Conservation (phyloP, 2,797 vertebrate genomes). For the Ptychadena robeensis region DNA sequence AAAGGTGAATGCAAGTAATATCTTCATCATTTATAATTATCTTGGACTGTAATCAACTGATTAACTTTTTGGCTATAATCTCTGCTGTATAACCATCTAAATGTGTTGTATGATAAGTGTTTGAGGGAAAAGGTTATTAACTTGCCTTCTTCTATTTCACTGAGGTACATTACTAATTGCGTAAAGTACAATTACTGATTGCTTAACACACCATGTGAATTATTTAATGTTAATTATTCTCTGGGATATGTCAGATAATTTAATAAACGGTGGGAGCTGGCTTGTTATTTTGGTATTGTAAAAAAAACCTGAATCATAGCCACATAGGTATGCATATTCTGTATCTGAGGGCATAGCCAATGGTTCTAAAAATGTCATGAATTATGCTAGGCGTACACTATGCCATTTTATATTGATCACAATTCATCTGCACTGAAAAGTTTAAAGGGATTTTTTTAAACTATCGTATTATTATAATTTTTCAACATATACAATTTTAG, state of each 20-base stretch:
- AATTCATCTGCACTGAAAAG: too few relatives aligned
- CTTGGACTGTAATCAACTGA: slow-evolving; percentile 24
- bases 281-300: neutral
- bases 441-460: too few relatives aligned
- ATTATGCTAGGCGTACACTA: too few relatives aligned
- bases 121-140: neutral
- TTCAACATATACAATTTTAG: too few relatives aligned
- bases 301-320: neutral
- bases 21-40: slow-evolving; percentile 4
- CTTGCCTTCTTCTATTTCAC: neutral
- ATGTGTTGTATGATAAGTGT: slow-evolving; percentile 11
- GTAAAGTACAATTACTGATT: neutral
- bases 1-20: neutral
- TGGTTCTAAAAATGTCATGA: too few relatives aligned
- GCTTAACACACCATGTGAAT: neutral
- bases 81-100: slow-evolving; percentile 6
- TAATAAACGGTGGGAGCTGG: neutral
- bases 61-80: slow-evolving; percentile 36
- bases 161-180: neutral
- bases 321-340: neutral
- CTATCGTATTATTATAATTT: too few relatives aligned
- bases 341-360: too few relatives aligned
- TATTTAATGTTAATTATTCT: slow-evolving; percentile 5
- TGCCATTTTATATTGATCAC: too few relatives aligned
- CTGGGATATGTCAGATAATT: neutral